Base-by-base conservation (phyloP, 2,888 invertebrate genomes). In the Sinohyriopsis cumingii region DNA sequence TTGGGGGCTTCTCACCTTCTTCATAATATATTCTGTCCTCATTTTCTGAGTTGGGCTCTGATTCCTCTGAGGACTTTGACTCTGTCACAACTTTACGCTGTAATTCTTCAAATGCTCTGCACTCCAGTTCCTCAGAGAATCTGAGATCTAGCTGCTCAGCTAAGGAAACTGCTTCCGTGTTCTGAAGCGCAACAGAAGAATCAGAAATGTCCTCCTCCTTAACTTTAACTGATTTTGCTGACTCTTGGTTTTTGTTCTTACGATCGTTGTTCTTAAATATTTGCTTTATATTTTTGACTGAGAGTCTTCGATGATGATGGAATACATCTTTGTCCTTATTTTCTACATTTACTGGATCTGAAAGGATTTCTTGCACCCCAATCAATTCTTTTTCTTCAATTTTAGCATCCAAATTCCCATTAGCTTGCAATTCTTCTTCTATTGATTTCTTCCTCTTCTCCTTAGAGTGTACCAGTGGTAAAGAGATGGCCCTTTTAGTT, bases 231-330 rank as follows among this genome's bases (percentile, higher is more conserved):
- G 45, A 45, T 45, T 45, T 15, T 45, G 45, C 15, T 15, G 45
- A 45, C 15, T 45, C 45, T 15, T 45, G 45, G 45, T 65, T 71
- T 56, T 74, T 73, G 33, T 33, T 1, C 33, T 33, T 33, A 33
- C 7, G 9, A 33, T 33, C 33, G 7, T 33, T 33, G 61, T 69
- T 67, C 60, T 77, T 72, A 25, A 76, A 70, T 61, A 74, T 75
- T 63, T 79, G 73, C 61, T 79, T 78, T 24, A 82, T 71, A 59
- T 73, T 71, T 61, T 77, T 75, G 20, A 82, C 62, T 24, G 80
- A 77, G 61, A 79, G 68, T 76, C 71, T 80, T 28, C 73, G 53
- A 45, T 65, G 68, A 45, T 72, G 76, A 22, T 67, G 68, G 12
- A 45, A 3, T 5, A 18, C 15, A 33, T 68, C 56, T 28, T 45